Percentiles rank a stretch among this genome's conserved stretches.
These are phyloP conservation scores for Diarsia dahlii DNA, from an alignment of 2,888 invertebrate species.

Conservation along the genomic window DNA sequence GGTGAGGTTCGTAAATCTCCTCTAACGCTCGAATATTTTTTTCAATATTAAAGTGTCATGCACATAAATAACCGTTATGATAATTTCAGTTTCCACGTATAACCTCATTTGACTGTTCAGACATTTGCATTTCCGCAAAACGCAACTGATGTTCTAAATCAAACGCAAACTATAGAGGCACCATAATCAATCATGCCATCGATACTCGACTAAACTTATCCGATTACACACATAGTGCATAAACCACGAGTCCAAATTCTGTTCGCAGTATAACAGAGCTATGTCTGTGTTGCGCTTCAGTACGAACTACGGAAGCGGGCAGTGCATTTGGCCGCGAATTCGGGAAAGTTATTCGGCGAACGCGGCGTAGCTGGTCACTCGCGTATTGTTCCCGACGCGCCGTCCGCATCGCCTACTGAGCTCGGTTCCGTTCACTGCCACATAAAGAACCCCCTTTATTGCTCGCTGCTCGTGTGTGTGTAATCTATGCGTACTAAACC, in stretches of 20 bases:
- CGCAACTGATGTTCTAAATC: constrained; percentile 34
- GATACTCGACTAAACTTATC: constrained; percentile 68
- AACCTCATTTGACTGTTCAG: neutral
- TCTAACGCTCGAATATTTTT: constrained; percentile 16
- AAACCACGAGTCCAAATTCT: constrained; percentile 69
- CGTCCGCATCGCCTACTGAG: constrained; percentile 74
- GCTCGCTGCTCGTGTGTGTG: constrained; percentile 72
- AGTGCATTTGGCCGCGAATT: constrained; percentile 83
- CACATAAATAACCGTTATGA: constrained; percentile 5
- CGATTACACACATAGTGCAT: constrained; percentile 69
- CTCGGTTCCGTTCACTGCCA: constrained; percentile 77
- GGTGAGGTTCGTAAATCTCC: constrained; percentile 31
- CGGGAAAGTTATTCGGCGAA: constrained; percentile 78
- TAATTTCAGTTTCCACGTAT: constrained; percentile 1
- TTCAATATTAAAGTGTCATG: constrained; percentile 17
- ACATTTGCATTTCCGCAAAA: constrained; percentile 11
- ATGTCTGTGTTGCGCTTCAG: constrained; percentile 67
- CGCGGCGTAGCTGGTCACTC: constrained; percentile 65
- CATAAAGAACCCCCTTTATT: constrained; percentile 84
- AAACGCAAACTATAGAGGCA: constrained; percentile 50
- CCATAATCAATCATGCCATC: constrained; percentile 67
- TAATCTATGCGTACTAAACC: constrained; percentile 77
- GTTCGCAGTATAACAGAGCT: constrained; percentile 70
- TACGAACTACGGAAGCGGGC: constrained; percentile 78
- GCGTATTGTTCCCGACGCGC: constrained; percentile 78